A percentile compares a stretch with the other conserved stretches of the same genome.
Conservation (phyloP, 2,888 invertebrate species). For the Pasiphila rectangulata region DNA sequence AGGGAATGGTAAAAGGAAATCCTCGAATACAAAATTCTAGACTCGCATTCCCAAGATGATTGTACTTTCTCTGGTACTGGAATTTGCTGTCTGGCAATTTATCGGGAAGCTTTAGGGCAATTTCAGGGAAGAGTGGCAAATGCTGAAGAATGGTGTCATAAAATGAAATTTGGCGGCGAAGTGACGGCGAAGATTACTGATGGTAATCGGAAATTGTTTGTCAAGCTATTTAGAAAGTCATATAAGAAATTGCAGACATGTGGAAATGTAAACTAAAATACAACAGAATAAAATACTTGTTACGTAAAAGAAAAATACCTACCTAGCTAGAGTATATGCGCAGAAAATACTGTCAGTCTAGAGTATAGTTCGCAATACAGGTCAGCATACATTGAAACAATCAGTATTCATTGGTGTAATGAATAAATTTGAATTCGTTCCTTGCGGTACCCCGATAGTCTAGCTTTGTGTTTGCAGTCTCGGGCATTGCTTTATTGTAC, state of each 20-base stretch:
- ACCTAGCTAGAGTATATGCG: not conserved
- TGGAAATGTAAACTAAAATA: not conserved
- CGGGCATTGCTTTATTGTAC: slow-evolving; percentile 22
- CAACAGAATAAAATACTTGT: not conserved
- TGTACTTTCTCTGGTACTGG: slow-evolving; percentile 9
- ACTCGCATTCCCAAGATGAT: slow-evolving; percentile 17
- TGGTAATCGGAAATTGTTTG: not conserved
- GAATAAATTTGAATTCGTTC: slow-evolving; percentile 43
- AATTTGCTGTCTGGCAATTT: slow-evolving; percentile 13
- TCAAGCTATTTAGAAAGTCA: no score
- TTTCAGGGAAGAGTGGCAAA: slow-evolving; percentile 8
- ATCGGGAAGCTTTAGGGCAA: slow-evolving; percentile 11
- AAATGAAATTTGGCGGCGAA: slow-evolving; percentile 16
- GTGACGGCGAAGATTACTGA: slow-evolving; percentile 10
- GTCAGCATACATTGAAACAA: slow-evolving; percentile 33
- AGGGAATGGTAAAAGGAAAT: slow-evolving; percentile 36
- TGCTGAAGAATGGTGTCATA: slow-evolving; percentile 9
- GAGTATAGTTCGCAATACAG: slow-evolving; percentile 21
- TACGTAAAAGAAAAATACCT: not conserved
- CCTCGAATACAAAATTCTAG: slow-evolving; percentile 24
- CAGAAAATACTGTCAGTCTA: slow-evolving; percentile 14
- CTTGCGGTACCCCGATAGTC: slow-evolving; percentile 25
- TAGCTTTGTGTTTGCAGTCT: slow-evolving; percentile 28
- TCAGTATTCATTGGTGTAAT: slow-evolving; percentile 43
- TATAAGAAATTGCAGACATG: not conserved